Evolutionary conservation across 37 sponge, comb jelly and placozoan genomes (phyloP).

Genomic region (Halisarca cf. caerulea): DNA sequence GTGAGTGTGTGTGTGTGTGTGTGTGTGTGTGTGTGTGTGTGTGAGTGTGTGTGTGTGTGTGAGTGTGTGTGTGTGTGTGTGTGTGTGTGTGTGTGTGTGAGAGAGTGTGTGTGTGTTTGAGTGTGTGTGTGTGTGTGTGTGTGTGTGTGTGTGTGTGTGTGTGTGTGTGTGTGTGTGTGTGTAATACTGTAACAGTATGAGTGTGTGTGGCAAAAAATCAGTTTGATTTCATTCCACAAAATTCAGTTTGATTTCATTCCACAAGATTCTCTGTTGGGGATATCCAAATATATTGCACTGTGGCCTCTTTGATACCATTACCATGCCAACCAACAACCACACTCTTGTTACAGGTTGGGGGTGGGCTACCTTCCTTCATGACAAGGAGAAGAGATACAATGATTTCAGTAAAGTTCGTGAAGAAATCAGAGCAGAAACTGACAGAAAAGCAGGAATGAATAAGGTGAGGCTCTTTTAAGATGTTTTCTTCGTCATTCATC

Average conservation of each 20-base stretch:
- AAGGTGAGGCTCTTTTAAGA: slow-evolving; percentile 30
- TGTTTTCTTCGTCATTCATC: background rate
- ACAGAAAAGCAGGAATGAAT: slow-evolving; percentile 75
- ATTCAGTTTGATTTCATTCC: no score
- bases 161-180: no score
- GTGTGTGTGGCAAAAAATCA: no score
- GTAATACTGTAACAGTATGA: no score
- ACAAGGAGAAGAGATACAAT: slow-evolving; percentile 58
- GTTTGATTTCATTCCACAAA: no score
- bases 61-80: background rate
- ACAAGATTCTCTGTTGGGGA: no score
- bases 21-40: slow-evolving; percentile 14
- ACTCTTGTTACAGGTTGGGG: slow-evolving; percentile 83
- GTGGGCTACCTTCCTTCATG: slow-evolving; percentile 91
- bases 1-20: slow-evolving; percentile 1
- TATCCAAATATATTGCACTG: no score
- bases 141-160: background rate
- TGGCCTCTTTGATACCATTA: no score
- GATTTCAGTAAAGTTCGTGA: slow-evolving; percentile 74
- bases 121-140: background rate
- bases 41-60: slow-evolving; percentile 7
- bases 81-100: slow-evolving; percentile 2
- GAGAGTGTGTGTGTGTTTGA: background rate
- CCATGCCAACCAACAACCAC: no score
- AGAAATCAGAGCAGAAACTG: slow-evolving; percentile 77